These are phyloP conservation scores for Synaphobranchus kaupii DNA, from an alignment of 2,797 vertebrate genomes.

Conservation along the genomic window DNA sequence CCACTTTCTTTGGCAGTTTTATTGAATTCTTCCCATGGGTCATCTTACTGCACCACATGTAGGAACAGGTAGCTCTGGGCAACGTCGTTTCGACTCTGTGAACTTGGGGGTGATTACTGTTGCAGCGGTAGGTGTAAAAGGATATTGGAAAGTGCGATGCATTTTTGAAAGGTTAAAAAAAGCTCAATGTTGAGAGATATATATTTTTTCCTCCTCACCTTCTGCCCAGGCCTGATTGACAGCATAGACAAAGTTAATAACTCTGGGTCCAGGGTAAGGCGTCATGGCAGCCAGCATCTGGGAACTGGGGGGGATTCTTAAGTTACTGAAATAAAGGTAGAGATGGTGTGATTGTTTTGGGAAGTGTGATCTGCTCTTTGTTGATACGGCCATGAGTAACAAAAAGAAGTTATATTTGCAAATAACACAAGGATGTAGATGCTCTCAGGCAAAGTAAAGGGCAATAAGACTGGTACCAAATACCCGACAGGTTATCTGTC, in stretches of 20 bases:
- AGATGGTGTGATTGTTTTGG: background rate
- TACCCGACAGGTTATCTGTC: background rate
- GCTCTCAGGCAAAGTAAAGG: background rate
- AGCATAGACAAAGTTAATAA: background rate
- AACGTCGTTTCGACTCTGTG: background rate
- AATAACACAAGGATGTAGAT: background rate
- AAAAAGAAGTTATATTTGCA: background rate
- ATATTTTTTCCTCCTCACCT: background rate
- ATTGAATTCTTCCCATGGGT: background rate
- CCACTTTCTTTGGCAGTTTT: background rate
- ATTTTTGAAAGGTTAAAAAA: background rate
- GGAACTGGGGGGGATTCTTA: background rate
- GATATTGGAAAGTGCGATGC: background rate
- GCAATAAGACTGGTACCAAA: background rate
- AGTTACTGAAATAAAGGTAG: background rate
- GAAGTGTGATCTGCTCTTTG: background rate
- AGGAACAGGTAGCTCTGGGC: conserved; percentile 1
- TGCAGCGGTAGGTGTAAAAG: background rate
- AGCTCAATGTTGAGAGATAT: background rate
- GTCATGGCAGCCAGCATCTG: background rate
- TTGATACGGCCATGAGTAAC: background rate
- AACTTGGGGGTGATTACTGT: background rate
- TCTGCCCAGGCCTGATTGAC: background rate
- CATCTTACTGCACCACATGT: background rate
- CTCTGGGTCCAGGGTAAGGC: background rate